phyloP scores from a whole-genome alignment of 2,888 invertebrate species.

The Apodemia mormo region DNA sequence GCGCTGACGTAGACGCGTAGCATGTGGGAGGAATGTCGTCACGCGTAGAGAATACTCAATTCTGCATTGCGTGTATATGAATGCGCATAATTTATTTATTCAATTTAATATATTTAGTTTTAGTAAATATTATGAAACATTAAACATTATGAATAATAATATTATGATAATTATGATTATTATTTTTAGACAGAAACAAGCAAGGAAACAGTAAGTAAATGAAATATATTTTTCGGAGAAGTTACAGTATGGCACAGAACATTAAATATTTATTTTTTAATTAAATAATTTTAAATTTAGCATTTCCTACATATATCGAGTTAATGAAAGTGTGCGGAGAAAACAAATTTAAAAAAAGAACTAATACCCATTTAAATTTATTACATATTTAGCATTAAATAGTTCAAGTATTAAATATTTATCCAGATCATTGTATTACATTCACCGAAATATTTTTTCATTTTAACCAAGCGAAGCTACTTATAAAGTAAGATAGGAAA shows the following conservation, averaged over 20 bases:
- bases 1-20: constrained; percentile 46
- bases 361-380: too few species aligned
- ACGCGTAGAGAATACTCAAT: constrained; percentile 18
- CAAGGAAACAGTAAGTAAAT: not conserved
- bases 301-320: too few species aligned
- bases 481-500: not conserved
- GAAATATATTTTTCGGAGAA: not conserved
- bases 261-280: too few species aligned
- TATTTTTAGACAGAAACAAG: not conserved
- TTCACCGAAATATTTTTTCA: too few species aligned
- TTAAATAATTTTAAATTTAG: too few species aligned
- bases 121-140: not conserved
- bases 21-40: constrained; percentile 37
- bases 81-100: constrained; percentile 3
- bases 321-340: too few species aligned
- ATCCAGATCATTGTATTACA: too few species aligned
- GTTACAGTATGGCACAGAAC: too few species aligned
- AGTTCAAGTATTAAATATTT: too few species aligned
- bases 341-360: too few species aligned
- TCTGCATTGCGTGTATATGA: constrained; percentile 10
- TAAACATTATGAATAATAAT: not conserved
- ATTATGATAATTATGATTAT: not conserved
- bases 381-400: too few species aligned
- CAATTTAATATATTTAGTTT: not conserved
- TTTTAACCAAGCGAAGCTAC: not conserved